Evolutionary conservation across 2,113 vertebrate genomes (phyloP).

Genomic region (Rhinopomastus cyanomelas): DNA sequence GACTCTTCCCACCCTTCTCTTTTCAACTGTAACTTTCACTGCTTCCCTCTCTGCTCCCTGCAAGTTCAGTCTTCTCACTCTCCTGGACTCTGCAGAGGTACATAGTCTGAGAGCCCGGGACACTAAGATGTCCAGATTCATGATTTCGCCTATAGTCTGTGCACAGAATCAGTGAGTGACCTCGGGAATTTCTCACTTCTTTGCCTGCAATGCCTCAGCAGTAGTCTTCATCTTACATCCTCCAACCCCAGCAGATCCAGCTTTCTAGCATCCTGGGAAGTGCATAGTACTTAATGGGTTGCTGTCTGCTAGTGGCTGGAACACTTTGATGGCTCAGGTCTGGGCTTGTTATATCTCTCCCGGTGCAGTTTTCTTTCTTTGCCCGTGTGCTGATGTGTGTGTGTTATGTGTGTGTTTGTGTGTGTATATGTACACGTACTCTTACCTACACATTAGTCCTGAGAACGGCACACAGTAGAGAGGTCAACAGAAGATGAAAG

Average conservation of each 20-base stretch:
- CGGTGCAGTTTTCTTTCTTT: neutral
- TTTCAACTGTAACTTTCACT: neutral
- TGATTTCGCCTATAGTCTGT: neutral
- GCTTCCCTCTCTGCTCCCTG: neutral
- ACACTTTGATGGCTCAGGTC: neutral
- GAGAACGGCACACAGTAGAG: neutral
- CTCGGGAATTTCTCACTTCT: neutral
- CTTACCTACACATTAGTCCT: neutral
- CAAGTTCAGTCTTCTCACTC: neutral
- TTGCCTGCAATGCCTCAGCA: neutral
- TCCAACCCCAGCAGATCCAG: neutral
- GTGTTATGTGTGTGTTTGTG: rapidly evolving
- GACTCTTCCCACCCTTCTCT: neutral
- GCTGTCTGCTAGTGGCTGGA: neutral
- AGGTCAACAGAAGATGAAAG: neutral
- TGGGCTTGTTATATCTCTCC: neutral
- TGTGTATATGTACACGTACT: rapidly evolving
- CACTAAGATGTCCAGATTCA: neutral
- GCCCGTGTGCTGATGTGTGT: rapidly evolving
- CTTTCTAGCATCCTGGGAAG: neutral
- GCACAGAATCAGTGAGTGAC: neutral
- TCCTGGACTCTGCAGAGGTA: neutral
- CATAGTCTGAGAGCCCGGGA: neutral
- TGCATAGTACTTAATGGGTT: neutral
- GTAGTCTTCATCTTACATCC: neutral